Percentiles rank a stretch among this genome's conserved stretches.
These are phyloP conservation scores for Amazona ochrocephala DNA, from an alignment of 2,797 vertebrate genomes.

Conservation along the genomic window DNA sequence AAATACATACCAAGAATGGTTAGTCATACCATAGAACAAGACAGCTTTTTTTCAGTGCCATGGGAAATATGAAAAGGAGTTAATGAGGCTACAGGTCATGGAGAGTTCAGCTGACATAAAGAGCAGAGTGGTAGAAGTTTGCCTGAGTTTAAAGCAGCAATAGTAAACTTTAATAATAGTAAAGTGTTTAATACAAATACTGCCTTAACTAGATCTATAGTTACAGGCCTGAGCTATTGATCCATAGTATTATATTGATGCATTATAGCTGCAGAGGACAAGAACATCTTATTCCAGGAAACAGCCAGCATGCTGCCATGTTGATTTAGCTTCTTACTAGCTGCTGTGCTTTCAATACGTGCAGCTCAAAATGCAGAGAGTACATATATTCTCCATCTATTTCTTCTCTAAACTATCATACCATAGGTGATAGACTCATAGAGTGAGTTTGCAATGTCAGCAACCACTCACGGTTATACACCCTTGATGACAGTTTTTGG, in stretches of 20 bases:
- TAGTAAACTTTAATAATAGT: slow-evolving; percentile 27
- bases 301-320: neutral
- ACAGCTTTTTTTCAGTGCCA: neutral
- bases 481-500: neutral
- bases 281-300: slow-evolving; percentile 19
- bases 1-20: neutral
- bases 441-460: neutral
- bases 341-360: neutral
- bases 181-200: slow-evolving; percentile 38
- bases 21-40: neutral
- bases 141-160: neutral
- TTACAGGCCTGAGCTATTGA: slow-evolving; percentile 30
- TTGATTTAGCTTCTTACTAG: slow-evolving; percentile 18
- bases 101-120: slow-evolving; percentile 43
- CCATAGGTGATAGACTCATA: neutral
- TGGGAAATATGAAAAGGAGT: neutral
- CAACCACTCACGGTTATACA: neutral
- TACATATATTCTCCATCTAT: neutral
- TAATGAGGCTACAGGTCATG: slow-evolving; percentile 13
- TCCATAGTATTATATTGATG: slow-evolving; percentile 2
- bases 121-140: neutral
- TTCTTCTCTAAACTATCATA: neutral
- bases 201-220: slow-evolving; percentile 1
- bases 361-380: neutral
- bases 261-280: slow-evolving; percentile 21